Evolutionary conservation across 2,797 vertebrate genomes (phyloP).

Genomic region (Bradypodion pumilum): DNA sequence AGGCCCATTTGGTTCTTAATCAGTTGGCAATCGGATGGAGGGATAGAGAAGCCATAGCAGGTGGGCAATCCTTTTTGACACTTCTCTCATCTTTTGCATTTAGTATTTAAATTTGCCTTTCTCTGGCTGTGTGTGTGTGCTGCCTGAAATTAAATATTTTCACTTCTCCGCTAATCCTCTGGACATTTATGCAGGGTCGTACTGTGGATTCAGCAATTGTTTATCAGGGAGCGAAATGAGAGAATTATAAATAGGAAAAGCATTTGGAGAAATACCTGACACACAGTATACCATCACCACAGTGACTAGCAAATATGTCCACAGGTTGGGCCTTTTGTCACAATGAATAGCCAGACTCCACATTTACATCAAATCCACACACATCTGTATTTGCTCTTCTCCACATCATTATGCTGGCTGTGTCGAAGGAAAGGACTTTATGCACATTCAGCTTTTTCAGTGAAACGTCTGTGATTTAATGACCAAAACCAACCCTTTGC

Average conservation of each 20-base stretch:
- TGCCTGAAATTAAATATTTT: conserved; percentile 41
- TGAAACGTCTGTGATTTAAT: conserved; percentile 68
- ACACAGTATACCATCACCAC: conserved; percentile 38
- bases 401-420: conserved; percentile 55
- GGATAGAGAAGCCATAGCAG: not conserved
- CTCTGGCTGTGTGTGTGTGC: not conserved
- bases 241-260: conserved; percentile 49
- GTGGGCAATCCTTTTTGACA: no score
- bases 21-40: not conserved
- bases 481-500: conserved; percentile 54
- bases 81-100: not conserved
- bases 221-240: conserved; percentile 37
- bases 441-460: conserved; percentile 64
- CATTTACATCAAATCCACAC: conserved; percentile 55
- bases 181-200: conserved; percentile 22
- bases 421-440: conserved; percentile 45
- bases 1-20: not conserved
- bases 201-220: conserved; percentile 27
- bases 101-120: not conserved
- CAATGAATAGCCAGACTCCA: conserved; percentile 44
- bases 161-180: conserved; percentile 20
- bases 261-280: conserved; percentile 58
- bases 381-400: conserved; percentile 46
- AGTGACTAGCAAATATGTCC: conserved; percentile 48
- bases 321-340: conserved; percentile 44